These are phyloP conservation scores for Anoplolepis gracilipes DNA, from an alignment of 1,140 invertebrate genomes.

Conservation along the genomic window DNA sequence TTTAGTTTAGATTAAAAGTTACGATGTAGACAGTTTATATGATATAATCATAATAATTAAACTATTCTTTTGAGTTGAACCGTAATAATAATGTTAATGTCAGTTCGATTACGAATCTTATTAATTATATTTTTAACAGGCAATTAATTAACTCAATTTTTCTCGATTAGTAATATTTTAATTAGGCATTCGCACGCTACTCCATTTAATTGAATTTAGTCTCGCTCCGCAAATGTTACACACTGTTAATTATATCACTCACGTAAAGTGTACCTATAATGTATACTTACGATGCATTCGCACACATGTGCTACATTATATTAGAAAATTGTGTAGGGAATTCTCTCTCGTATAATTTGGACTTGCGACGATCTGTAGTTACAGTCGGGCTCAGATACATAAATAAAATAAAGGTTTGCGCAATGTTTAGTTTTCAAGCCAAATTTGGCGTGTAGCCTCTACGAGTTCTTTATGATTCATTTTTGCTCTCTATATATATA, in stretches of 20 bases:
- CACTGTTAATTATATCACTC: not conserved
- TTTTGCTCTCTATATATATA: not conserved
- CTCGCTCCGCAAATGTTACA: not conserved
- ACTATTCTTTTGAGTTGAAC: too few relatives aligned
- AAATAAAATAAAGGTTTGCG: slow-evolving; percentile 36
- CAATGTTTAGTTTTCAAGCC: slow-evolving; percentile 33
- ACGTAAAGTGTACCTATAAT: not conserved
- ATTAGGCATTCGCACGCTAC: not conserved
- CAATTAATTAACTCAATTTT: not conserved
- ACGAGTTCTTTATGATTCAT: not conserved
- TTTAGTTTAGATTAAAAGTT: too few relatives aligned
- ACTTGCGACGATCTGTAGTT: not conserved
- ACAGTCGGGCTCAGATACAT: slow-evolving; percentile 48
- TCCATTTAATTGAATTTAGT: slow-evolving; percentile 8
- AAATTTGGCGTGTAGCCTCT: slow-evolving; percentile 26
- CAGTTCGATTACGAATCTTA: too few relatives aligned
- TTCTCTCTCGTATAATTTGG: not conserved
- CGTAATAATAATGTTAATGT: too few relatives aligned
- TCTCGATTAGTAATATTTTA: not conserved
- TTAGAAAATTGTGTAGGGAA: not conserved
- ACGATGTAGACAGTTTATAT: too few relatives aligned
- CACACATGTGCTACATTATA: not conserved
- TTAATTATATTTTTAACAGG: too few relatives aligned
- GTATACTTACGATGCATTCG: not conserved
- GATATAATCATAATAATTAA: too few relatives aligned